These are phyloP conservation scores for Propsilocerus akamusi DNA, from an alignment of 1,140 invertebrate genomes.

Conservation along the genomic window DNA sequence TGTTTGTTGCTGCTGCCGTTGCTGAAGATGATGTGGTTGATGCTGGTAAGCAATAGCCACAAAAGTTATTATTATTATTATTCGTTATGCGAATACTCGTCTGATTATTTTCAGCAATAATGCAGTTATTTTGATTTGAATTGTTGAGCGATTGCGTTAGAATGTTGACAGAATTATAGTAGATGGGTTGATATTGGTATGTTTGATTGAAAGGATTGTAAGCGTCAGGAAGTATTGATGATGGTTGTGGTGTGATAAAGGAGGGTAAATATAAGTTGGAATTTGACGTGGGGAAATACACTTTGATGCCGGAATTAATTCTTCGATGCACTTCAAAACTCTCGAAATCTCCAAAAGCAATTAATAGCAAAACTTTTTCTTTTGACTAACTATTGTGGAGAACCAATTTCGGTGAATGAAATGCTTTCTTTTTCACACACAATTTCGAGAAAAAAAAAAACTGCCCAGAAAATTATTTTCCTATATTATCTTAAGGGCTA, in stretches of 20 bases:
- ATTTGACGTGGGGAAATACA: not conserved
- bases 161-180: not conserved
- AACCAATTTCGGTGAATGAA: too few species aligned
- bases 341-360: too few species aligned
- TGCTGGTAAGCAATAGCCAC: not conserved
- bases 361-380: too few species aligned
- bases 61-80: slow-evolving; percentile 1
- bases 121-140: not conserved
- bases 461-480: too few species aligned
- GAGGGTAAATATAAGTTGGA: slow-evolving; percentile 1
- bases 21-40: not conserved
- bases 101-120: not conserved
- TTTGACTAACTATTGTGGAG: too few species aligned
- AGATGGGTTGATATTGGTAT: not conserved
- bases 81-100: not conserved
- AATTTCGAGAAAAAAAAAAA: too few species aligned
- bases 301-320: not conserved
- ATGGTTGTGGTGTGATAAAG: slow-evolving; percentile 1
- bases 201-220: slow-evolving; percentile 1
- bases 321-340: too few species aligned
- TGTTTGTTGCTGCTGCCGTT: too few species aligned
- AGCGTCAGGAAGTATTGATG: slow-evolving; percentile 2
- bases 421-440: too few species aligned
- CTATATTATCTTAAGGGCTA: too few species aligned
- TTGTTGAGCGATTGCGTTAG: not conserved